Base-by-base conservation (phyloP, 2,113 vertebrate species). In the Triplophysa tibetana region DNA sequence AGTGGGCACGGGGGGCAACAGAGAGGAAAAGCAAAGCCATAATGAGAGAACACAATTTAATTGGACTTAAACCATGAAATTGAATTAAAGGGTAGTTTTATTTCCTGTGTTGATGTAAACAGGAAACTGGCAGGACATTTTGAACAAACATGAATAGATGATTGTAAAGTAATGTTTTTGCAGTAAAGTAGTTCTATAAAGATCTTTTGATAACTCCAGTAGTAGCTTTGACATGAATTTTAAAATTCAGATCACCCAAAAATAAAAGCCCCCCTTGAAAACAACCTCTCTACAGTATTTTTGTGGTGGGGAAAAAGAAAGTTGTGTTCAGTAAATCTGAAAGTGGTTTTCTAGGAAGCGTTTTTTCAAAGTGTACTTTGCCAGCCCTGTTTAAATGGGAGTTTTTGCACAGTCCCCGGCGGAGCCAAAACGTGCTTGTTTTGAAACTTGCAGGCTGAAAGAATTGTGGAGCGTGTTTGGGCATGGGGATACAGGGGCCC, bases 401-500 rank as follows among this genome's bases (percentile, higher is more conserved):
- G 70, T 74, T 45, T 26, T 13, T 50, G 13, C 29, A 52, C 21
- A 1, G 50, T 80, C 60, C 14, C 70, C 9, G 29, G n/a, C 26
- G 24, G 66, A 68, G 77, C 64, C 50, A 60, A 54, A 64, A 29
- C 3, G 70, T 56, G 70, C 41, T 66, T 73, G 13, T 66, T 67
- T 75, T 60, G 70, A 81, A 75, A 75, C 33, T 61, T 70, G 69
- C 23, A 0, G 58, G 63, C 33, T 63, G 50, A 80, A 66, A 80
- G 61, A 62, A 38, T 72, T 38, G 68, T 72, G 78, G 78, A 80
- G 69, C 70, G 26, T 74, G 69, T 45, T 64, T 74, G 50, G 60
- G n/a, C 61, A 65, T 66, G 69, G 69, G 78, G 50, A 64, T 65
- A 56, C n/a, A 56, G 48, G 70, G 78, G 61, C 68, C 78, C 70